Percentiles rank a stretch among this genome's conserved stretches.
Conservation (phyloP, 2,113 vertebrate genomes). For the Pleuronectes platessa region DNA sequence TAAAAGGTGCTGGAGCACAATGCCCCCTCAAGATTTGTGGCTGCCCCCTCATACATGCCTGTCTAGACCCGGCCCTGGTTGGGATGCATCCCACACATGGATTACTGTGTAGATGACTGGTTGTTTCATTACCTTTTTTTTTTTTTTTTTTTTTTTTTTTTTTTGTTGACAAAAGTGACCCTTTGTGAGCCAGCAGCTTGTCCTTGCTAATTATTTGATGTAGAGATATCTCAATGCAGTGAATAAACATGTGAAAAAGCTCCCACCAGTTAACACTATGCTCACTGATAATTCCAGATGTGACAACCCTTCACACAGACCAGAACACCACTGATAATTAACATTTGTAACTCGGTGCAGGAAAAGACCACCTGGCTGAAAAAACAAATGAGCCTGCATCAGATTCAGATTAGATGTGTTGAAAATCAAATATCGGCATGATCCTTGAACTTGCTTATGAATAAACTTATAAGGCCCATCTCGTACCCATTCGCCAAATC, state of each 20-base stretch:
- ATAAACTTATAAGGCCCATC: too few species aligned
- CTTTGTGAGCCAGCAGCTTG: too few species aligned
- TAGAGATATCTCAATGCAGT: background rate
- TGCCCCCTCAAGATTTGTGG: too few species aligned
- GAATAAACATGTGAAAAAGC: background rate
- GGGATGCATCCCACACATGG: background rate
- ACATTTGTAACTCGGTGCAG: background rate
- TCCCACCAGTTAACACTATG: too few species aligned
- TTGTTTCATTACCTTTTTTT: background rate
- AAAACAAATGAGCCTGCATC: background rate
- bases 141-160: too few species aligned
- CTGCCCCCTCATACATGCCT: too few species aligned
- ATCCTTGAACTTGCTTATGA: too few species aligned
- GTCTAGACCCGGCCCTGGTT: too few species aligned
- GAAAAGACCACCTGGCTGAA: background rate
- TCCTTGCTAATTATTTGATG: background rate
- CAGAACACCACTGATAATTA: background rate
- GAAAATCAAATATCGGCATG: too few species aligned
- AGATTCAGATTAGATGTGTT: too few species aligned
- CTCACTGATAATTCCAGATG: constrained; percentile 10
- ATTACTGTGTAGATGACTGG: constrained; percentile 1
- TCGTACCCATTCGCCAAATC: too few species aligned
- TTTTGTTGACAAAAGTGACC: background rate
- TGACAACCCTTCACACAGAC: background rate
- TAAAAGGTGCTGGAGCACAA: too few species aligned